phyloP scores from a whole-genome alignment of 2,888 invertebrate species.

The Sylvicola fuscatus region DNA sequence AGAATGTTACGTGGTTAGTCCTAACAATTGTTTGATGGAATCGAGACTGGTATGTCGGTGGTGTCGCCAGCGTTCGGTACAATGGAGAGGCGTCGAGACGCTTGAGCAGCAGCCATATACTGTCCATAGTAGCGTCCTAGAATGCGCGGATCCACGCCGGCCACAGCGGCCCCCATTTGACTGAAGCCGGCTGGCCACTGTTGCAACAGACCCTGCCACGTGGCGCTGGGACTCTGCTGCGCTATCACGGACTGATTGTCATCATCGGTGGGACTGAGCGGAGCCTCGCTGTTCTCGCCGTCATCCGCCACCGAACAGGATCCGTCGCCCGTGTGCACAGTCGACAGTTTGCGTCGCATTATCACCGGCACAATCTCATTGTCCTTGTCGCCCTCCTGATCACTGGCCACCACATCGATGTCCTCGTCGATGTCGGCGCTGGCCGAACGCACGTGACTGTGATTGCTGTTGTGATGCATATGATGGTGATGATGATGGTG shows the following conservation, averaged over 20 bases:
- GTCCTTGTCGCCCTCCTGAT: slow-evolving; percentile 20
- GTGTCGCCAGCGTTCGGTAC: too few species aligned
- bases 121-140: slow-evolving; percentile 22
- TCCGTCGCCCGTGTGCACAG: not conserved
- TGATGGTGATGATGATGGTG: slow-evolving; percentile 12
- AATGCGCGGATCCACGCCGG: slow-evolving; percentile 16
- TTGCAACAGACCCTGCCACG: slow-evolving; percentile 12
- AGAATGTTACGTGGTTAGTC: too few species aligned
- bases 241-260: not conserved
- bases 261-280: not conserved
- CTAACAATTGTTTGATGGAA: too few species aligned
- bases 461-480: slow-evolving; percentile 8
- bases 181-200: slow-evolving; percentile 12
- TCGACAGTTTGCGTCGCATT: not conserved
- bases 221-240: not conserved
- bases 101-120: slow-evolving; percentile 21
- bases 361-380: slow-evolving; percentile 1
- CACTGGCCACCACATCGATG: slow-evolving; percentile 49
- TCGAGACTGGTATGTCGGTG: too few species aligned
- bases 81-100: slow-evolving; percentile 1
- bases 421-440: slow-evolving; percentile 32
- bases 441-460: slow-evolving; percentile 7
- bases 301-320: not conserved
- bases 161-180: slow-evolving; percentile 2
- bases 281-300: slow-evolving; percentile 1